phyloP scores from a whole-genome alignment of 2,113 vertebrate genomes.

The Passer montanus region DNA sequence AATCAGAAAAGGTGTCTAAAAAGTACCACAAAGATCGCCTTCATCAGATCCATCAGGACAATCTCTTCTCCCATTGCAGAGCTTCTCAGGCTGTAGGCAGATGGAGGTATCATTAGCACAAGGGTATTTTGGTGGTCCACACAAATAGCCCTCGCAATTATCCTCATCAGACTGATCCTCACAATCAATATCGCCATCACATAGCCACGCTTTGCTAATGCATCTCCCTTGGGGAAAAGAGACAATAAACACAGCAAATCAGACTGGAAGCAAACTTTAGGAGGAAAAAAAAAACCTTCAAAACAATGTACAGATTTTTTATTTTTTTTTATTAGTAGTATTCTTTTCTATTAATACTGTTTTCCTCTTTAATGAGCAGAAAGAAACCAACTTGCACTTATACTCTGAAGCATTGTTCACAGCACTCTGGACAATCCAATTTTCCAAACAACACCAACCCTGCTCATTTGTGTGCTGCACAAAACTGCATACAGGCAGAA shows the following conservation, averaged over 20 bases:
- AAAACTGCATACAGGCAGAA: not conserved
- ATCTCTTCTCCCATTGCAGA: conserved; percentile 93
- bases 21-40: conserved; percentile 91
- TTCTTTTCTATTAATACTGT: not conserved
- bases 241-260: conserved; percentile 60
- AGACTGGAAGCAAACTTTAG: conserved; percentile 15
- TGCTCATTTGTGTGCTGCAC: not conserved
- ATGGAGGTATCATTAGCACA: conserved; percentile 92
- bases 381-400: not conserved
- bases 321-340: not conserved
- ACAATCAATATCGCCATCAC: conserved; percentile 97
- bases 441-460: not conserved
- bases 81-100: conserved; percentile 93
- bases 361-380: not conserved
- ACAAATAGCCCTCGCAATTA: conserved; percentile 87
- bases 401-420: not conserved
- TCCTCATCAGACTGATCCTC: conserved; percentile 98
- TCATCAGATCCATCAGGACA: conserved; percentile 95
- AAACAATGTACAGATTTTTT: not conserved
- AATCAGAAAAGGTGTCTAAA: conserved; percentile 18
- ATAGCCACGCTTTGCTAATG: conserved; percentile 98
- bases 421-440: not conserved
- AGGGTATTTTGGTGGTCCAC: conserved; percentile 94
- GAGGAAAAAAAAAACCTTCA: not conserved
- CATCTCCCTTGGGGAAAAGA: conserved; percentile 89